Evolutionary conservation across 1,140 invertebrate species (phyloP), one percentile per base, ranked within the genome.

Genomic region (Wasmannia auropunctata): DNA sequence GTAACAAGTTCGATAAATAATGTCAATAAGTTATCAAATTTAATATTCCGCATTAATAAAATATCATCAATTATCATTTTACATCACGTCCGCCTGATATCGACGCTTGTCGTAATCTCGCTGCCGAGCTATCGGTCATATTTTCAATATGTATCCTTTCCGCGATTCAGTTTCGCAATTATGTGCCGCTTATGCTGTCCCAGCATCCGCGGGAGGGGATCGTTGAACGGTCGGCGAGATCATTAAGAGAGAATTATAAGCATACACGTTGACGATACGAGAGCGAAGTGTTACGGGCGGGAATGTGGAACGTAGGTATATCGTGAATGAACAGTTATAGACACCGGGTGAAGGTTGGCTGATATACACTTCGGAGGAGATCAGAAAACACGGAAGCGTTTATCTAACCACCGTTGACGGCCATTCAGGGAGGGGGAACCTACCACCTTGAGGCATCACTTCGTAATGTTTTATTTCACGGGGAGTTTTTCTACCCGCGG

Each of bases 231-330:
- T 25, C 84, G 37, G 60, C 22, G 51, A 28, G 43, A 22, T 51
- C 62, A 83, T 89, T 84, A 88, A 70, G 69, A 54, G 62, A 25
- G 58, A 72, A 90, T 90, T 86, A 86, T 40, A 74, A 87, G 62
- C 46, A 62, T 79, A 85, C 70, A 63, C 25, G 43, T 85, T 70
- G 65, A 85, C 46, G 85, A 89, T 76, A 79, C 1, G 65, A 28
- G 54, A 51, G 56, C 46, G 31, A 81, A 89, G 56, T 70, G 28
- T 89, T 72, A 65, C 65, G 58, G n/a, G 46, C 10, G 54, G 34
- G 74, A 90, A 87, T 90, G 86, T 86, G 19, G 86, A 90, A 88
- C 86, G 77, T 67, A n/a, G n/a, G n/a, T n/a, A 22, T 25, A 63
- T 19, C 40, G 65, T 74, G 56, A 88, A 88, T 83, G 62, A 87